phyloP scores from a whole-genome alignment of 2,797 vertebrate genomes.

The Zenarchopterus dispar region DNA sequence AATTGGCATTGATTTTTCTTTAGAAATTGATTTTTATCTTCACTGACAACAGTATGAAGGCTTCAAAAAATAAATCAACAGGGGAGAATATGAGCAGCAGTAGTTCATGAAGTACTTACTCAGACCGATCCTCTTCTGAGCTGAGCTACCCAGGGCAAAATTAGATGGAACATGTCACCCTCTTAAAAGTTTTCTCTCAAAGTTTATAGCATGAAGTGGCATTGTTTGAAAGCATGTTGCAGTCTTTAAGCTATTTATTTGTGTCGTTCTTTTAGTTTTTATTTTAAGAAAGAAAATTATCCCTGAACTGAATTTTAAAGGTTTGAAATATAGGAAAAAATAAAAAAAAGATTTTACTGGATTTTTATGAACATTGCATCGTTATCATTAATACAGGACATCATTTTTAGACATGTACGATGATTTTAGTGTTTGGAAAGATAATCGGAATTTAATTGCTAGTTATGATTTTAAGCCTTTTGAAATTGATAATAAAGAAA shows the following conservation, averaged over 20 bases:
- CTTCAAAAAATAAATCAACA: slow-evolving; percentile 68
- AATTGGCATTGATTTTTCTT: slow-evolving; percentile 81
- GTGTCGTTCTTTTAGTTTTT: not conserved
- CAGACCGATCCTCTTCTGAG: slow-evolving; percentile 38
- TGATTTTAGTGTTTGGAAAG: too few relatives aligned
- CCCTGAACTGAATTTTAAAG: not conserved
- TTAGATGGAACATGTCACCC: not conserved
- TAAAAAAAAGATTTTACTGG: not conserved
- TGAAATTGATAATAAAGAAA: too few relatives aligned
- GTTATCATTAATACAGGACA: too few relatives aligned
- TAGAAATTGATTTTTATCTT: slow-evolving; percentile 76
- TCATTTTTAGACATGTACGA: too few relatives aligned
- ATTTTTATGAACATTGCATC: too few relatives aligned
- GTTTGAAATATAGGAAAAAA: not conserved
- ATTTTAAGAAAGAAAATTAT: not conserved
- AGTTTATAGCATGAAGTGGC: slow-evolving; percentile 3
- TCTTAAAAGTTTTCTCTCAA: slow-evolving; percentile 19
- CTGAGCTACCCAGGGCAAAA: slow-evolving; percentile 17
- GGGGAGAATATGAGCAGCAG: slow-evolving; percentile 62
- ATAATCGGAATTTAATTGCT: too few relatives aligned
- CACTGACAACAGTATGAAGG: slow-evolving; percentile 72
- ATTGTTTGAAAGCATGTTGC: slow-evolving; percentile 8
- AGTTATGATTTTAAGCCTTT: too few relatives aligned
- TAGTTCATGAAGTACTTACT: slow-evolving; percentile 48
- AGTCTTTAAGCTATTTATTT: not conserved